Evolutionary conservation across 2,888 invertebrate species (phyloP).

Genomic region (Napeogenes inachia): DNA sequence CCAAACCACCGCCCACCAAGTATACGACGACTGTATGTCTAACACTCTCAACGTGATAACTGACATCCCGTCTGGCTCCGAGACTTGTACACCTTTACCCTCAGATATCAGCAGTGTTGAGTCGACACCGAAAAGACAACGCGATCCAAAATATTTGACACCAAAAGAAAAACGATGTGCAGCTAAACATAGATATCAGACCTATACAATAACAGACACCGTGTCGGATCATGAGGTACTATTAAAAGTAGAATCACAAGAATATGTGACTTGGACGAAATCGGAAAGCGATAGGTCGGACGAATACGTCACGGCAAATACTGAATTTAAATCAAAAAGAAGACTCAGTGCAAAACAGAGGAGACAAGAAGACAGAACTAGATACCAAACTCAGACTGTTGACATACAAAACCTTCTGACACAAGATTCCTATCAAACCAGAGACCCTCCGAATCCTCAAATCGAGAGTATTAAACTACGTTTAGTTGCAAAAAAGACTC

Average conservation of each 20-base stretch:
- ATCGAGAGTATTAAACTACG: conserved; percentile 62
- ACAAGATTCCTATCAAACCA: conserved; percentile 36
- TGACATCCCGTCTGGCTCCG: conserved; percentile 74
- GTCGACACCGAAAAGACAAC: conserved; percentile 83
- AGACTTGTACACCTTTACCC: conserved; percentile 80
- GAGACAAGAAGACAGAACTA: conserved; percentile 80
- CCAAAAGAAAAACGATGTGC: conserved; percentile 87
- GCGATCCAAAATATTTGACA: conserved; percentile 75
- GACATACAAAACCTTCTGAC: conserved; percentile 54
- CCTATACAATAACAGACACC: conserved; percentile 85
- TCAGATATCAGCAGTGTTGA: conserved; percentile 86
- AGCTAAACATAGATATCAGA: conserved; percentile 88
- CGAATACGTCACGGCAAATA: conserved; percentile 55
- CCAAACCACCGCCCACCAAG: conserved; percentile 73
- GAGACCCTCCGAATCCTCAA: conserved; percentile 49
- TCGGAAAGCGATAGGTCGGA: conserved; percentile 65
- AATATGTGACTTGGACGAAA: conserved; percentile 67
- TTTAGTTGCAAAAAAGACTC: conserved; percentile 66
- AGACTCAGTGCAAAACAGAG: conserved; percentile 81
- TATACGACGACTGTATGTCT: conserved; percentile 78
- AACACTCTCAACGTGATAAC: conserved; percentile 77
- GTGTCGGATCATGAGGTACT: conserved; percentile 50
- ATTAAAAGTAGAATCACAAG: conserved; percentile 52
- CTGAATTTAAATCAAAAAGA: conserved; percentile 56
- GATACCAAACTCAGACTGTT: conserved; percentile 83